These are phyloP conservation scores for Sphenodon punctatus DNA, from an alignment of 2,797 vertebrate species.

Conservation along the genomic window DNA sequence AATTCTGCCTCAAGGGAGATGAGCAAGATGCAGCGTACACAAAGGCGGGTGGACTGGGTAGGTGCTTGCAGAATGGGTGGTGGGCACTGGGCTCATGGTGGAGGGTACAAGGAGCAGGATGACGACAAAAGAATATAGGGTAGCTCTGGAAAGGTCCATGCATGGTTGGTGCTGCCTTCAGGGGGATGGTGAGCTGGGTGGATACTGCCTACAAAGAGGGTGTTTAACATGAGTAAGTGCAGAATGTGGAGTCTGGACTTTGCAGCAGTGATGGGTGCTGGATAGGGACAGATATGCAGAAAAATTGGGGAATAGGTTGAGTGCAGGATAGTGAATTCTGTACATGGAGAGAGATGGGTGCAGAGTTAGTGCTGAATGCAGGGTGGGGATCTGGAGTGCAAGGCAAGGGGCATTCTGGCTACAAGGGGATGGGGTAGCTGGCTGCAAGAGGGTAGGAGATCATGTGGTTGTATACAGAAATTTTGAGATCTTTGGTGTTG, in stretches of 20 bases:
- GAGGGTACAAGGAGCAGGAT: not conserved
- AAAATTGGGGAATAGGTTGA: not conserved
- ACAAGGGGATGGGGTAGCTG: not conserved
- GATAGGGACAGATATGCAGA: not conserved
- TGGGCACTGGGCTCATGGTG: not conserved
- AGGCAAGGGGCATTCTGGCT: not conserved
- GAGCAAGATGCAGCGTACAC: not conserved
- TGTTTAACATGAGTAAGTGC: not conserved
- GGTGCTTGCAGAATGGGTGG: not conserved
- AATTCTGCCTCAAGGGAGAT: not conserved
- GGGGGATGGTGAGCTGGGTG: not conserved
- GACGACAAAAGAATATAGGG: not conserved
- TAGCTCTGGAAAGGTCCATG: not conserved
- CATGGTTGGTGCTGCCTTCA: not conserved
- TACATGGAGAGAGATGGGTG: not conserved
- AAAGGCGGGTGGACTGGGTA: not conserved
- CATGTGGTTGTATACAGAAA: not conserved
- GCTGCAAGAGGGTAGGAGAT: not conserved
- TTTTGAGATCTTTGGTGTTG: not conserved
- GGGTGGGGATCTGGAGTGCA: not conserved
- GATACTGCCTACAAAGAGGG: not conserved
- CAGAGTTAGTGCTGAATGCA: not conserved
- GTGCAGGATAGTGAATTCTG: not conserved
- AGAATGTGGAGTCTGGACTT: too few species aligned
- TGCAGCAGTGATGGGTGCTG: not conserved